Evolutionary conservation across 2,113 vertebrate genomes (phyloP), one percentile per base, ranked within the genome.

Genomic region (Xenus cinereus): DNA sequence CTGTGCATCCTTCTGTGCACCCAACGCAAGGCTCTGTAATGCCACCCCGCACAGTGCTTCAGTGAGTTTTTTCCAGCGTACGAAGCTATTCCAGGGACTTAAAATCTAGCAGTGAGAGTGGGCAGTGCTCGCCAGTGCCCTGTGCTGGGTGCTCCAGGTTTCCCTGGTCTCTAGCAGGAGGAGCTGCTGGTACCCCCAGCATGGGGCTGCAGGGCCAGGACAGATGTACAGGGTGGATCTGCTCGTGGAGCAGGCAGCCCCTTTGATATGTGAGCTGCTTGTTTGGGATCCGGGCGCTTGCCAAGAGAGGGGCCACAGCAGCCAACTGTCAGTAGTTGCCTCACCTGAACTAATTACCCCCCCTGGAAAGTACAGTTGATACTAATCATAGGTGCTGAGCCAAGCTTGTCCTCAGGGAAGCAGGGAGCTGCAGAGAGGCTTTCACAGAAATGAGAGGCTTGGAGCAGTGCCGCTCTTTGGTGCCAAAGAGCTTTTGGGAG

Each of bases 321-420:
- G 89, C 87, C 95, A 96, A 89, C 60, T 97, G 94, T 93, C 66
- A 71, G 94, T 66, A 94, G 90, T 95, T 97, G 96, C 97, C 96
- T 97, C 96, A 97, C 96, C 97, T 98, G 96, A 96, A 87, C 93
- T 96, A 97, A 96, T 97, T 97, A 96, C 92, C 94, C 87, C 24
- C 91, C 90, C 90, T 95, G 78, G 91, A 97, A 97, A 95, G 96
- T 95, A 93, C 92, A 87, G 87, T 84, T 95, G 94, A 96, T 96
- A 87, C 77, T 87, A 89, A 97, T 97, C 93, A 33, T 83, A 50
- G 80, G 91, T 96, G 76, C 74, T 81, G 96, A 97, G 96, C 95
- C 82, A 87, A 96, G 83, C 92, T 83, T 96, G 92, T 97, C 94
- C 94, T 96, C 67, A 6, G 87, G 89, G 90, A 87, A 96, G 81